Conservation (phyloP, 2,797 vertebrate genomes). For the Manis crassicaudata region DNA sequence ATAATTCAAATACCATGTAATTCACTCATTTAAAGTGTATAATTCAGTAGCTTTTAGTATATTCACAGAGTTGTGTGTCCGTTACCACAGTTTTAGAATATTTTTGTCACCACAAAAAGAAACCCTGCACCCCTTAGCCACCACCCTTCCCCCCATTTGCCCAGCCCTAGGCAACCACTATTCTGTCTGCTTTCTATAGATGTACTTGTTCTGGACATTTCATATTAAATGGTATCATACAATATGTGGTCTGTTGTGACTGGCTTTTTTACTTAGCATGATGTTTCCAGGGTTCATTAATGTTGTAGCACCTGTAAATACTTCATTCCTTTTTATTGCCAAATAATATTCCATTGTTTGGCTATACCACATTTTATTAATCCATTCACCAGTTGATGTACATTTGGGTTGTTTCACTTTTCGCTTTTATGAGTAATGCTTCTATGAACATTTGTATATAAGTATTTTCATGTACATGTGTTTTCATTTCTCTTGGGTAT, state of each 20-base stretch:
- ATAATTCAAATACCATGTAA: neutral
- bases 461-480: neutral
- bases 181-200: neutral
- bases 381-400: neutral
- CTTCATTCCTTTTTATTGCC: neutral
- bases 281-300: neutral
- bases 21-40: neutral
- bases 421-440: neutral
- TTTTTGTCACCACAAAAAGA: conserved; percentile 1
- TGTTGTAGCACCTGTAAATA: neutral
- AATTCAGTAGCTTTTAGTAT: conserved; percentile 12
- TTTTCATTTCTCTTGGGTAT: conserved; percentile 23
- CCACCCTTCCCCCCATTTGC: neutral
- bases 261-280: neutral
- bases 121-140: neutral
- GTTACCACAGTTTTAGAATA: neutral
- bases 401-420: neutral
- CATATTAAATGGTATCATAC: neutral
- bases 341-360: neutral
- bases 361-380: neutral
- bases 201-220: neutral
- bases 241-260: neutral
- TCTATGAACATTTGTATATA: neutral
- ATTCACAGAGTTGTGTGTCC: neutral
- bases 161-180: neutral